These are phyloP conservation scores for Leptodactylus fallax DNA, from an alignment of 2,797 vertebrate genomes.

Conservation along the genomic window DNA sequence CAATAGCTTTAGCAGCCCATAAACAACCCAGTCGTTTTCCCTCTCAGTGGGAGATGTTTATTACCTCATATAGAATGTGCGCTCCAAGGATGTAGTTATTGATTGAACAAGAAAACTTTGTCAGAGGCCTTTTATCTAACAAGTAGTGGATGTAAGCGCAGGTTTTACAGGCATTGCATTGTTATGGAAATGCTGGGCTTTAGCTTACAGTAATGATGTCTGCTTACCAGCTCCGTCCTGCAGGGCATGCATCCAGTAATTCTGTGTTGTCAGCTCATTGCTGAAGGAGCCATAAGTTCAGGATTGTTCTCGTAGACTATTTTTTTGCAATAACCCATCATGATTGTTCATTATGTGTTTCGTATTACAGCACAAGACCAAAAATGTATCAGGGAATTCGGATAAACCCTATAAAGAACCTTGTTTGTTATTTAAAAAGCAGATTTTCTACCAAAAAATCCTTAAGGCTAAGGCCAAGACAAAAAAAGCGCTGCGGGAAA, in stretches of 20 bases:
- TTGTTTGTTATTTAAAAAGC: background rate
- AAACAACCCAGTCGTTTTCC: conserved; percentile 66
- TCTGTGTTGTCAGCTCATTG: conserved; percentile 22
- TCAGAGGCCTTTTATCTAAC: conserved; percentile 62
- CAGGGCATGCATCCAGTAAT: background rate
- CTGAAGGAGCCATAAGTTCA: background rate
- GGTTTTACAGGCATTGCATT: conserved; percentile 29
- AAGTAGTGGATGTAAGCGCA: conserved; percentile 19
- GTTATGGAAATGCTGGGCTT: conserved; percentile 26
- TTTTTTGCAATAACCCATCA: background rate
- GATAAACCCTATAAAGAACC: background rate
- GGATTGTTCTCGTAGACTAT: background rate
- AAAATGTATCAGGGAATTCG: background rate
- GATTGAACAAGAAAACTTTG: conserved; percentile 72
- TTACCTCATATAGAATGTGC: conserved; percentile 67
- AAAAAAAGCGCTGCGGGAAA: too few species aligned
- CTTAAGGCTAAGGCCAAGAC: background rate
- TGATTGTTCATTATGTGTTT: background rate
- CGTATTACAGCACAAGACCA: background rate
- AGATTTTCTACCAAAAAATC: background rate
- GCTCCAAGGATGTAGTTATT: conserved; percentile 70
- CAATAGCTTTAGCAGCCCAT: conserved; percentile 66
- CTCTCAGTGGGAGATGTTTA: conserved; percentile 70
- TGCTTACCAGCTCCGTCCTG: background rate
- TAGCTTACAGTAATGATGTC: conserved; percentile 14